Evolutionary conservation across 2,797 vertebrate genomes (phyloP), one percentile per base, ranked within the genome.

Genomic region (Sebastes minor): DNA sequence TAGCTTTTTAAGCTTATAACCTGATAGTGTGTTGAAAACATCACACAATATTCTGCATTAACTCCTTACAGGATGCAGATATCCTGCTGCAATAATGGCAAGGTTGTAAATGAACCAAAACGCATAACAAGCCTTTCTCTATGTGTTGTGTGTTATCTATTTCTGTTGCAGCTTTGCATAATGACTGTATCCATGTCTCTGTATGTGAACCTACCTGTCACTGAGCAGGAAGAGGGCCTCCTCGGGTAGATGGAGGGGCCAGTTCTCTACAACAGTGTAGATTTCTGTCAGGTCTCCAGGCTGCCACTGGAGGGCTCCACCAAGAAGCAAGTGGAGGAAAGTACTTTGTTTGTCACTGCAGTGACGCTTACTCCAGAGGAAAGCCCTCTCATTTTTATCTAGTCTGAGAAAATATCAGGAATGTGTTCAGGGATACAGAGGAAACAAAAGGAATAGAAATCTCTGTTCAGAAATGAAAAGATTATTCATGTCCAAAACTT

Each of bases 291-390:
- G 4, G 53, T 96, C 87, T 6, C 68, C 87, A 13, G 87, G 91
- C 14, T 92, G 90, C 97, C 97, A 98, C 2, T 80, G 88, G 28
- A 96, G 95, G 22, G 90, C 96, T 55, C 96, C 96, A 52, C 96
- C 95, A 86, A 98, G 88, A 57, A 98, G 57, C 82, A 98, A 81
- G 78, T 98, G 96, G 63, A 98, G 95, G 46, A 94, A 96, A 6
- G 96, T 96, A 68, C 85, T 96, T 22, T 86, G 87, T 69, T 90
- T 90, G 74, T 92, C 94, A 55, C 94, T 92, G 35, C 64, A 91
- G 86, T 92, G 86, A 20, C 95, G 95, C 88, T 96, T 97, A 83
- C 93, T 95, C 97, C 97, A 98, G 62, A 97, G 92, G 69, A 97
- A 95, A 71, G 93, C 91, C 84, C 88, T 97, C 84, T 98, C 96